Percentiles rank a stretch among this genome's conserved stretches.
Evolutionary conservation across 2,113 vertebrate species (phyloP).

Genomic region (Siniperca knerii): DNA sequence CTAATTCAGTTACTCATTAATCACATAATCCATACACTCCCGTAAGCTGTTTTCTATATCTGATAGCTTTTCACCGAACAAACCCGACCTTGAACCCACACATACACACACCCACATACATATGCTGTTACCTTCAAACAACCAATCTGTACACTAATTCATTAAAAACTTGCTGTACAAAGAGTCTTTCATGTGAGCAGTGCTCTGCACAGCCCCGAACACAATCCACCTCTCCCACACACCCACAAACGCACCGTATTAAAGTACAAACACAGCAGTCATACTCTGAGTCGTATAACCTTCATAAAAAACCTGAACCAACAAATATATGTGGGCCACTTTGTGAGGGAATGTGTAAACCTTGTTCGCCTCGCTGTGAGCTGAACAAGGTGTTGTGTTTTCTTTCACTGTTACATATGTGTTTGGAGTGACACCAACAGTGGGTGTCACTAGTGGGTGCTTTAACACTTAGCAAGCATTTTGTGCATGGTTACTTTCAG

Average conservation of each 20-base stretch:
- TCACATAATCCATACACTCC: conserved; percentile 3
- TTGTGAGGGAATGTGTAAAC: conserved; percentile 38
- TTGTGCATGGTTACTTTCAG: neutral
- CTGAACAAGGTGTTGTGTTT: conserved; percentile 58
- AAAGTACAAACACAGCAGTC: conserved; percentile 56
- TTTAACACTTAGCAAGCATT: neutral
- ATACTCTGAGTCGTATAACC: neutral
- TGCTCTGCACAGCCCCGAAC: neutral
- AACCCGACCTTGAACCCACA: conserved; percentile 24
- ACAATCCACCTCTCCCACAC: conserved; percentile 33
- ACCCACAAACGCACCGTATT: conserved; percentile 5
- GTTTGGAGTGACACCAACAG: conserved; percentile 2
- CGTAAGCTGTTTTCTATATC: conserved; percentile 25
- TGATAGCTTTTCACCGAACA: conserved; percentile 21
- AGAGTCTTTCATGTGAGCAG: conserved; percentile 43
- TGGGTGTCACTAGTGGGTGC: neutral
- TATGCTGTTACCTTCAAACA: conserved; percentile 31
- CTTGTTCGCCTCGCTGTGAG: conserved; percentile 15
- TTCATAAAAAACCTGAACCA: conserved; percentile 46
- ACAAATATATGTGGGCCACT: conserved; percentile 36
- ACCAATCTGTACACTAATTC: conserved; percentile 45
- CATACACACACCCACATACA: conserved; percentile 8
- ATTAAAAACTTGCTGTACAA: conserved; percentile 43
- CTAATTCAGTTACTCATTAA: conserved; percentile 19
- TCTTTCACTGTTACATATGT: conserved; percentile 4